These are phyloP conservation scores for Ostrea edulis DNA, from an alignment of 1,140 invertebrate species.

Conservation along the genomic window DNA sequence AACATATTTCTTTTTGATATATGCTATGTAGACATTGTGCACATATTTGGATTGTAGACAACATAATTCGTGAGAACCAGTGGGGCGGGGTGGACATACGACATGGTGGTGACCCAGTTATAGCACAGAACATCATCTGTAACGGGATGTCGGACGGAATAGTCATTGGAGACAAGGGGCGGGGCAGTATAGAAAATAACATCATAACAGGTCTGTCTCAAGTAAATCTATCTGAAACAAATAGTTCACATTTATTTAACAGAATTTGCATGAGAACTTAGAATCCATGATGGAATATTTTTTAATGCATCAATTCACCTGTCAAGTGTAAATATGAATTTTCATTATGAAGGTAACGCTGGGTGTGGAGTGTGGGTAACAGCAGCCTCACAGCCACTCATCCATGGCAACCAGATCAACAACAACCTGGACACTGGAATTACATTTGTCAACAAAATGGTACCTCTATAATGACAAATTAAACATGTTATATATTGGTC, in stretches of 20 bases:
- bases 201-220: constrained; percentile 68
- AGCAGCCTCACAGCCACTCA: constrained; percentile 67
- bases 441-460: constrained; percentile 70
- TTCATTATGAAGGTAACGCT: constrained; percentile 65
- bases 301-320: neutral
- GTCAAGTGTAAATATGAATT: neutral
- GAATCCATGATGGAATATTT: neutral
- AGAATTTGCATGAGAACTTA: too few species aligned
- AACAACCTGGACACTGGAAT: constrained; percentile 72
- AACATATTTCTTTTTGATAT: too few species aligned
- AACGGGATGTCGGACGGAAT: constrained; percentile 74
- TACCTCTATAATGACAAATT: constrained; percentile 26
- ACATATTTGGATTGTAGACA: constrained; percentile 59
- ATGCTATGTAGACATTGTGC: too few species aligned
- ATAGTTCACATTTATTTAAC: too few species aligned
- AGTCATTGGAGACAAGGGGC: constrained; percentile 71
- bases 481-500: too few species aligned
- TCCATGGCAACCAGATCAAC: constrained; percentile 74
- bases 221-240: too few species aligned
- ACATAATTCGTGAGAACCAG: constrained; percentile 71
- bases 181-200: constrained; percentile 72
- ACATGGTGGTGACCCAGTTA: constrained; percentile 69
- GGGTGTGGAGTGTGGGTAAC: constrained; percentile 75
- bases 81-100: constrained; percentile 75
- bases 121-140: constrained; percentile 68